These are phyloP conservation scores for Amblyornis subalaris DNA, from an alignment of 2,113 vertebrate species.

Conservation along the genomic window DNA sequence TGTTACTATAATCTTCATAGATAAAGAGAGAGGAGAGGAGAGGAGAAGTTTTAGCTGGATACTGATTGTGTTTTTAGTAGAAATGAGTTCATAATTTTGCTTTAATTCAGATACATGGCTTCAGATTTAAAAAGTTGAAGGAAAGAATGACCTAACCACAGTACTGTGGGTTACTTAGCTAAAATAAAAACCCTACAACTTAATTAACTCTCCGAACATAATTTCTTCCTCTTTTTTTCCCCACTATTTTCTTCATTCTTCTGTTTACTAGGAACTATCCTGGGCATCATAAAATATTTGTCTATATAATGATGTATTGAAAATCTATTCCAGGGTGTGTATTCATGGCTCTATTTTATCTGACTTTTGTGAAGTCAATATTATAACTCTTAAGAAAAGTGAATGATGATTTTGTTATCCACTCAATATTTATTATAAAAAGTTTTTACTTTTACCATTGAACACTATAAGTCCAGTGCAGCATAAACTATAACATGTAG, in stretches of 20 bases:
- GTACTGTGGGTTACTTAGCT: not conserved
- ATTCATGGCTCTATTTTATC: not conserved
- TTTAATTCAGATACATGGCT: not conserved
- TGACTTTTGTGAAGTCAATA: not conserved
- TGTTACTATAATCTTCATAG: not conserved
- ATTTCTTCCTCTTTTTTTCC: not conserved
- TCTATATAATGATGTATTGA: not conserved
- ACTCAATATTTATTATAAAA: not conserved
- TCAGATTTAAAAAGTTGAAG: not conserved
- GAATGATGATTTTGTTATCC: not conserved
- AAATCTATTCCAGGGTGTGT: not conserved
- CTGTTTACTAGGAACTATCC: not conserved
- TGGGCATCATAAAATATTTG: not conserved
- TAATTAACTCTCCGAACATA: not conserved
- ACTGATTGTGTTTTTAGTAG: not conserved
- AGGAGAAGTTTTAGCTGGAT: not conserved
- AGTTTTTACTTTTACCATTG: not conserved
- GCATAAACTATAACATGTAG: not conserved
- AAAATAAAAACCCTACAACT: not conserved
- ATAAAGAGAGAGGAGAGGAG: not conserved
- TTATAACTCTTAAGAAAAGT: not conserved
- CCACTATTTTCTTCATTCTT: not conserved
- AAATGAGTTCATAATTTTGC: not conserved
- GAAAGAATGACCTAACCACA: not conserved
- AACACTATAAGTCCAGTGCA: not conserved